Conservation (phyloP, 2,113 vertebrate species). For the Cacatua alba region DNA sequence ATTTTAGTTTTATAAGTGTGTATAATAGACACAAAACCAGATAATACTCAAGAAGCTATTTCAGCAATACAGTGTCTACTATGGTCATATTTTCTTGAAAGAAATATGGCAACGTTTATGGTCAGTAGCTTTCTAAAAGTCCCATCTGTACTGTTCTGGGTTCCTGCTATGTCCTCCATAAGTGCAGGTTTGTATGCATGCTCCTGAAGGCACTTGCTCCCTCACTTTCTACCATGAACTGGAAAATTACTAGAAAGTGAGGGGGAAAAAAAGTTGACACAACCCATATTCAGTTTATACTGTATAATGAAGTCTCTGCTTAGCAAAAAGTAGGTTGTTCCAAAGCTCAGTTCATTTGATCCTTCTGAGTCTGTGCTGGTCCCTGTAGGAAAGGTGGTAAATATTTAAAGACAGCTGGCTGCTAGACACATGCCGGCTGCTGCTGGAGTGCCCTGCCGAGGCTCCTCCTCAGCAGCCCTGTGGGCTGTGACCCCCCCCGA, state of each 20-base stretch:
- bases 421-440: rapidly evolving
- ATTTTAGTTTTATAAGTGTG: neutral
- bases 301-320: neutral
- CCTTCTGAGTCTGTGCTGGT: neutral
- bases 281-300: neutral
- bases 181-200: neutral
- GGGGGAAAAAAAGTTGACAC: neutral
- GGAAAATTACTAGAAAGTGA: neutral
- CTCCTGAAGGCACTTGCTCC: neutral
- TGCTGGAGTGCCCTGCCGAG: neutral
- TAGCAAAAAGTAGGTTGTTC: neutral
- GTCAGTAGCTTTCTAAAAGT: neutral
- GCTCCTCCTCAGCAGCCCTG: neutral
- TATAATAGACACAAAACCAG: neutral
- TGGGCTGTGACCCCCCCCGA: neutral
- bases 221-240: neutral
- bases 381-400: neutral
- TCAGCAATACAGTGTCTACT: neutral
- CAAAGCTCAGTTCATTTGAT: neutral
- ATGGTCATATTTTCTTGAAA: neutral
- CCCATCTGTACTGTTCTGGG: neutral
- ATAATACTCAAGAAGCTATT: neutral
- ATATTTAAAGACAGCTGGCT: rapidly evolving
- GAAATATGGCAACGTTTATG: neutral
- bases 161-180: rapidly evolving